These are phyloP conservation scores for Menura novaehollandiae DNA, from an alignment of 2,113 vertebrate species.

Conservation along the genomic window DNA sequence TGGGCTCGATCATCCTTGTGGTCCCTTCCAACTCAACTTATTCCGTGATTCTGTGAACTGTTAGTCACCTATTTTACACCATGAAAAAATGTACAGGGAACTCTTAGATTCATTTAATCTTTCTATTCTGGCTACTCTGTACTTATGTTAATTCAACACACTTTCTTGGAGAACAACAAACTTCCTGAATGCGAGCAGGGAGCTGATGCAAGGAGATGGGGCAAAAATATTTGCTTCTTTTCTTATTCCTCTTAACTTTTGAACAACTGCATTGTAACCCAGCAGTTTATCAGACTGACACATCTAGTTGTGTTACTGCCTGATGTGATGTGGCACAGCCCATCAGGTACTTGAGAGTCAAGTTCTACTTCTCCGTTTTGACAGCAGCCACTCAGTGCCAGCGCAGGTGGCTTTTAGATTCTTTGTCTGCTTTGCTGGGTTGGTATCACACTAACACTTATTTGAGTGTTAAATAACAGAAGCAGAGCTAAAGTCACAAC, in stretches of 20 bases:
- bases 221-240: background rate
- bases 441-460: background rate
- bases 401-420: background rate
- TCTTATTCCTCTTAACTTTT: background rate
- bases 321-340: background rate
- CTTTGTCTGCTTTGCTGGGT: background rate
- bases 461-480: background rate
- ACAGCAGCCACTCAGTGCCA: background rate
- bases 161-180: background rate
- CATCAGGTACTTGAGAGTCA: background rate
- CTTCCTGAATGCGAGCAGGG: background rate
- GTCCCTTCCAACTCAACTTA: background rate
- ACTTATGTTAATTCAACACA: background rate
- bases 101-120: background rate
- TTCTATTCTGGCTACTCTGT: background rate
- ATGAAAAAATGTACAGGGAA: background rate
- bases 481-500: background rate
- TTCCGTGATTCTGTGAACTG: background rate
- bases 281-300: background rate
- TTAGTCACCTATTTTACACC: background rate
- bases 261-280: background rate
- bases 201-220: background rate
- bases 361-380: background rate
- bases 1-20: background rate
- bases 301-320: background rate